These are phyloP conservation scores for Psittacula cyanocephala DNA, from an alignment of 2,113 vertebrate species.

Conservation along the genomic window DNA sequence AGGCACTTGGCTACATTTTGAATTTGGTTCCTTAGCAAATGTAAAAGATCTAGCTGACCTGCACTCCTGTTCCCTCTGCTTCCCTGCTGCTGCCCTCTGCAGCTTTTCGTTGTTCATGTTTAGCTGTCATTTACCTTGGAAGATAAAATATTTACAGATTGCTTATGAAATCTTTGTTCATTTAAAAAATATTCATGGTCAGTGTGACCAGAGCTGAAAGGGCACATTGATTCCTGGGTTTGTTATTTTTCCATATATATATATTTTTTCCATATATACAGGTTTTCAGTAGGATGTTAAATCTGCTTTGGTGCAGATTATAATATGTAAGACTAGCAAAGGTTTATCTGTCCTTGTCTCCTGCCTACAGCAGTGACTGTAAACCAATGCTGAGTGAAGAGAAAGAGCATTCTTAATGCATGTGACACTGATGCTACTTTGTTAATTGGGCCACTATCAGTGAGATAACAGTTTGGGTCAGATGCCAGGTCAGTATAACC, in stretches of 20 bases:
- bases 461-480: conserved; percentile 23
- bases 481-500: conserved; percentile 64
- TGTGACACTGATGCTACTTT: not conserved
- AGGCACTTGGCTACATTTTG: not conserved
- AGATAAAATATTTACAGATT: conserved; percentile 60
- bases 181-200: conserved; percentile 50
- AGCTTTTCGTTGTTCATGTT: not conserved
- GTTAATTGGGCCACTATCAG: not conserved
- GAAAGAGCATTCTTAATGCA: not conserved
- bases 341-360: not conserved
- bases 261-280: fast-evolving
- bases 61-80: not conserved
- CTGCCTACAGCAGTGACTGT: not conserved
- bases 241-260: not conserved
- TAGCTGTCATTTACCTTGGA: conserved; percentile 49
- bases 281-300: not conserved
- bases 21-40: not conserved
- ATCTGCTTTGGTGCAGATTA: not conserved
- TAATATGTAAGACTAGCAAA: not conserved
- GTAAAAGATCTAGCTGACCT: conserved; percentile 10
- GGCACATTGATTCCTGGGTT: not conserved
- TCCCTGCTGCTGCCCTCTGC: not conserved
- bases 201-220: conserved; percentile 41
- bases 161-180: conserved; percentile 49
- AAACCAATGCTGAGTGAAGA: not conserved